A percentile compares a stretch with the other conserved stretches of the same genome.
phyloP scores from a whole-genome alignment of 2,888 invertebrate genomes.

The Pediacus dermestoides region DNA sequence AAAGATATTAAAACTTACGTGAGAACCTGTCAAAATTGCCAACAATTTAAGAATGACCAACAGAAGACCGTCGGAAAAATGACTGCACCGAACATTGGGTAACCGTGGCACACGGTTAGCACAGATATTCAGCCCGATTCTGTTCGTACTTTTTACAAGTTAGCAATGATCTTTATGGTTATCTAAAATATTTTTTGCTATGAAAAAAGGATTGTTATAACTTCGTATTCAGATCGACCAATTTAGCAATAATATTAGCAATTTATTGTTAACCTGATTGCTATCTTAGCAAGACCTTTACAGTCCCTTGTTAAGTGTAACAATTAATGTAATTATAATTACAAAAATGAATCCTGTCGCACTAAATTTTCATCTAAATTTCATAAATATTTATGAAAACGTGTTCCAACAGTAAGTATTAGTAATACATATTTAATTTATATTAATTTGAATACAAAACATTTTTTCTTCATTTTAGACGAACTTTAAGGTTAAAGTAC shows the following conservation, averaged over 20 bases:
- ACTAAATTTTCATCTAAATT: constrained; percentile 4
- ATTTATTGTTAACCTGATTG: too few species aligned
- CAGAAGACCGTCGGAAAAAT: constrained; percentile 15
- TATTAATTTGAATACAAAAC: neutral
- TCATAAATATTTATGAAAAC: constrained; percentile 3
- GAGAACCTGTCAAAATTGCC: constrained; percentile 2
- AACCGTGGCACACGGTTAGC: too few species aligned
- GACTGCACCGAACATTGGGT: too few species aligned
- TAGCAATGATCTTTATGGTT: constrained; percentile 4
- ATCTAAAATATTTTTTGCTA: constrained; percentile 4
- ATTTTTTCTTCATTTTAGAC: neutral
- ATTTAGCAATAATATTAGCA: too few species aligned
- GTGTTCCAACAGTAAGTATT: constrained; percentile 2
- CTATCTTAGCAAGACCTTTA: too few species aligned
- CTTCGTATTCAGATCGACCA: too few species aligned
- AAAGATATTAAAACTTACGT: constrained; percentile 7
- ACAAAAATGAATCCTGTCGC: constrained; percentile 2
- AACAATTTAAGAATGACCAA: constrained; percentile 9
- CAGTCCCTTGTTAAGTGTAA: too few species aligned
- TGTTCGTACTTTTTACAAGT: too few species aligned
- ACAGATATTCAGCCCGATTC: too few species aligned
- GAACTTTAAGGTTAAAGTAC: constrained; percentile 1
- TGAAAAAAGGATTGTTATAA: constrained; percentile 2
- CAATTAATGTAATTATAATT: too few species aligned
- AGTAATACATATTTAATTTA: neutral